These are phyloP conservation scores for Falco columbarius DNA, from an alignment of 2,797 vertebrate genomes.

Conservation along the genomic window DNA sequence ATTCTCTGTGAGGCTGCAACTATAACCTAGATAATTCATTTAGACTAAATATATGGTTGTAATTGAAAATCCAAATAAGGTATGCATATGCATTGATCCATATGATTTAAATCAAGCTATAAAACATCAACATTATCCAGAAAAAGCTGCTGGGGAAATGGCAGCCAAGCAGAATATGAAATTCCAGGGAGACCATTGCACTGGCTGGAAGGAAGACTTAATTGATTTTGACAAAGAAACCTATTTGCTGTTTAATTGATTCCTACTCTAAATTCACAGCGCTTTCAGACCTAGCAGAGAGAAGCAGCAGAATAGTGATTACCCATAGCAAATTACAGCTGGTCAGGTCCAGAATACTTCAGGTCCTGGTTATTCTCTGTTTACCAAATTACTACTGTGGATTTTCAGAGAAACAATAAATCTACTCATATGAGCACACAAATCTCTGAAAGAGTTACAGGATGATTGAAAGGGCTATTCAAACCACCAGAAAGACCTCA, in stretches of 20 bases:
- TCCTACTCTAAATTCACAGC: constrained; percentile 77
- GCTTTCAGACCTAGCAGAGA: constrained; percentile 48
- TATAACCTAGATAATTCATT: constrained; percentile 56
- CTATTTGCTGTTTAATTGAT: constrained; percentile 82
- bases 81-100: constrained; percentile 63
- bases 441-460: neutral
- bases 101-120: constrained; percentile 66
- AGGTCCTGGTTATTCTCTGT: constrained; percentile 7
- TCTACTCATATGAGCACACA: neutral
- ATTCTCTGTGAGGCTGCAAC: constrained; percentile 29
- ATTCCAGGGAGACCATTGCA: constrained; percentile 44
- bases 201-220: constrained; percentile 51
- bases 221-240: constrained; percentile 78
- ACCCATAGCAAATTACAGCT: constrained; percentile 56
- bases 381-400: constrained; percentile 42
- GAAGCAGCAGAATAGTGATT: constrained; percentile 65
- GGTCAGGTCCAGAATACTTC: neutral
- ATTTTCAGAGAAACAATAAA: constrained; percentile 31
- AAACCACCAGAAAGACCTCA: neutral
- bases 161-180: constrained; percentile 56
- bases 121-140: constrained; percentile 59
- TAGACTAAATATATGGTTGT: constrained; percentile 58
- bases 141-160: constrained; percentile 42
- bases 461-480: neutral
- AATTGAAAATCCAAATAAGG: constrained; percentile 69